phyloP scores from a whole-genome alignment of 2,113 vertebrate species.

The Siniperca chuatsi region DNA sequence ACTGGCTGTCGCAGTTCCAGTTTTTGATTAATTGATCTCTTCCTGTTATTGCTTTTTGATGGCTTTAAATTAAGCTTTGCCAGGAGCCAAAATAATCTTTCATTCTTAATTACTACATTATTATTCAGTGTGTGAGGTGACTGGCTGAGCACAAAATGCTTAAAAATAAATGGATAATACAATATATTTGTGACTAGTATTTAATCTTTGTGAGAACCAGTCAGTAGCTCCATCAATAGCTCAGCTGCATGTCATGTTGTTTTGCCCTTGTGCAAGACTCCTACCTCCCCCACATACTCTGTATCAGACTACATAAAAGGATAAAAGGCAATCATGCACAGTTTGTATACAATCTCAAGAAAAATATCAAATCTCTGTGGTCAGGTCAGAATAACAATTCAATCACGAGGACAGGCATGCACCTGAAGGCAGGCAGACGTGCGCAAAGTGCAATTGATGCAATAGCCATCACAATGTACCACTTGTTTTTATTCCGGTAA shows the following conservation, averaged over 20 bases:
- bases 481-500: conserved; percentile 6
- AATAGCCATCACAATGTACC: conserved; percentile 1
- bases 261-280: conserved; percentile 12
- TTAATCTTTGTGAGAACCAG: background rate
- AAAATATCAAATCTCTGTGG: background rate
- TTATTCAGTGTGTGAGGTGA: background rate
- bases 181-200: background rate
- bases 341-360: background rate
- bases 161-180: background rate
- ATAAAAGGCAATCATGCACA: background rate
- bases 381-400: conserved; percentile 6
- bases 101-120: background rate
- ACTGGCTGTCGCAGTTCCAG: background rate
- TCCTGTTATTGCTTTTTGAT: background rate
- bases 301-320: background rate
- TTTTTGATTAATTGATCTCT: conserved; percentile 20
- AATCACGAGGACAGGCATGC: background rate
- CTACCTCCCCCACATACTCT: background rate
- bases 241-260: conserved; percentile 11
- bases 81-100: background rate
- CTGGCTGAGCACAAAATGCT: background rate
- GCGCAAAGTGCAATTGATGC: conserved; percentile 3
- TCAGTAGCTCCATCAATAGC: background rate
- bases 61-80: background rate
- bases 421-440: conserved; percentile 1